Base-by-base conservation (phyloP, 2,797 vertebrate species). In the Hybognathus amarus region DNA sequence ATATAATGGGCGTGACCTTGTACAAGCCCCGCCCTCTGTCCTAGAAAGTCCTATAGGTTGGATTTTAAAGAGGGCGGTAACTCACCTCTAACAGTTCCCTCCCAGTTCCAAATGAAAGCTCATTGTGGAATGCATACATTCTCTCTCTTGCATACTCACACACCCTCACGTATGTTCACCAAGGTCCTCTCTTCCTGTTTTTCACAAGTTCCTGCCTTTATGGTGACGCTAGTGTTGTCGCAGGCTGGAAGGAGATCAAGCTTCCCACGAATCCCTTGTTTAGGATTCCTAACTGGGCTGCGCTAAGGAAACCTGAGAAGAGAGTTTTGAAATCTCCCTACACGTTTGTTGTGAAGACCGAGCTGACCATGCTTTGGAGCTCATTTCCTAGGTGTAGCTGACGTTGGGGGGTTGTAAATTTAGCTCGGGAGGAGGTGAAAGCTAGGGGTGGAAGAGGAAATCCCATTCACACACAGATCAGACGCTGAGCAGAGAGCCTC, bases 31-130 rank as follows among this genome's bases (percentile, higher is more conserved):
- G 64, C 93, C 94, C 87, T 77, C 24, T 38, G 38, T 13, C 71
- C 59, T 79, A 78, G 86, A 83, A 74, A 78, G 85, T 88, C 90
- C 91, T 89, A 92, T 92, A 87, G 90, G 80, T 88, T 83, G 79
- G 77, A 84, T 68, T 40, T n/a, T 79, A 63, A 17, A 66, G 81
- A 89, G 90, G 94, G 94, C 77, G 92, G 91, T 85, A 90, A 85
- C 89, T 85, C 83, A 81, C 88, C 79, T 84, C 50, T 54, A 36
- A 78, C 83, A 69, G 88, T 85, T 92, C 87, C 93, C 93, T 92
- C 92, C 92, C 86, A 86, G 87, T 87, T 86, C 90, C 91, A 91
- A 93, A 90, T 92, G 88, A 93, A 94, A 93, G 92, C 91, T 93
- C 91, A 92, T 88, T 90, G 77, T 90, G 89, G 90, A 94, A 94